These are phyloP conservation scores for Garra rufa DNA, from an alignment of 2,113 vertebrate species.

Conservation along the genomic window DNA sequence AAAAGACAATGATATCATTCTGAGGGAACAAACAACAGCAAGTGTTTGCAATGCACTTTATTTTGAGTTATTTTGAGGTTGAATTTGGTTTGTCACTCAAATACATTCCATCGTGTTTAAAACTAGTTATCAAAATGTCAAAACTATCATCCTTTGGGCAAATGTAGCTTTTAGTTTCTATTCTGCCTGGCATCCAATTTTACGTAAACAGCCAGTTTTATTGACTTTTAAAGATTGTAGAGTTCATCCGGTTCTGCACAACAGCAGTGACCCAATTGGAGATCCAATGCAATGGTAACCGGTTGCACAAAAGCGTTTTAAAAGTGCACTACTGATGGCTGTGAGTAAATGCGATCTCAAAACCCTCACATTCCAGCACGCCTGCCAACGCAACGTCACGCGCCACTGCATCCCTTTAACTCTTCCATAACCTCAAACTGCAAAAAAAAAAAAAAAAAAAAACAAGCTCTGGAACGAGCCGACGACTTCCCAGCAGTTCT, in stretches of 20 bases:
- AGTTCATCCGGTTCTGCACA: not conserved
- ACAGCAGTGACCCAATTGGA: not conserved
- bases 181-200: not conserved
- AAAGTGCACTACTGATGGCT: slow-evolving; percentile 35
- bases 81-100: not conserved
- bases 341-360: slow-evolving; percentile 60
- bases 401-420: slow-evolving; percentile 37
- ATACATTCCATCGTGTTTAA: not conserved
- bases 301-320: not conserved
- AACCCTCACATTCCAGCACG: slow-evolving; percentile 70
- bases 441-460: not conserved
- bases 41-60: not conserved
- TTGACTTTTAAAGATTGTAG: not conserved
- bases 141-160: not conserved
- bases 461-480: not conserved
- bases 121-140: not conserved
- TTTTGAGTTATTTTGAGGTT: too few species aligned
- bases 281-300: not conserved
- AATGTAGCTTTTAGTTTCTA: not conserved
- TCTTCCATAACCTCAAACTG: not conserved
- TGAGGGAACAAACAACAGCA: too few species aligned
- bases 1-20: not conserved
- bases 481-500: not conserved
- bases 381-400: slow-evolving; percentile 64
- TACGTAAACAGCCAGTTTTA: not conserved